phyloP scores from a whole-genome alignment of 2,888 invertebrate genomes.

The Drosophila anomelani region DNA sequence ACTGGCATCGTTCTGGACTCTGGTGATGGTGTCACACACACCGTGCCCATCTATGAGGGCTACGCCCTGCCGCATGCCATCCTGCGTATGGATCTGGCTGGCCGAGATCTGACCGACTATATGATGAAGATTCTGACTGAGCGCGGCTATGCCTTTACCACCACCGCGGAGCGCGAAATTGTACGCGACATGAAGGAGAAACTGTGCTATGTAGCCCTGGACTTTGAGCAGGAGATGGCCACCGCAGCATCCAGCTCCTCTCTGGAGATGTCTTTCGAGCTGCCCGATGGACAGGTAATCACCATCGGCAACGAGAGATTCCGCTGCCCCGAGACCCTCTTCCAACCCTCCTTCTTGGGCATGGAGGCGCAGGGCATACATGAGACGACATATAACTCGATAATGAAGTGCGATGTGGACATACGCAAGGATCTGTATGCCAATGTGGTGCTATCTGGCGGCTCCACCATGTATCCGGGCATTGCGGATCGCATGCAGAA shows the following conservation, averaged over 20 bases:
- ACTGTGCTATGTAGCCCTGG: slow-evolving; percentile 2
- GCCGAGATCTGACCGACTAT: slow-evolving; percentile 1
- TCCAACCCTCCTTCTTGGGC: slow-evolving; percentile 9
- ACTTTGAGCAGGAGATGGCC: slow-evolving; percentile 14
- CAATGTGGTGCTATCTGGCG: slow-evolving; percentile 3
- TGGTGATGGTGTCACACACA: slow-evolving; percentile 13
- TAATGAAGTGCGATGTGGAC: slow-evolving; percentile 11
- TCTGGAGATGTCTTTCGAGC: slow-evolving; percentile 1
- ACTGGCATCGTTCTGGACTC: slow-evolving; percentile 10
- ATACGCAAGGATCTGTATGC: slow-evolving; percentile 7
- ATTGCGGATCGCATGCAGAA: slow-evolving; percentile 14
- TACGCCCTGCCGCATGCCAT: slow-evolving; percentile 15
- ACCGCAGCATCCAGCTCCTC: slow-evolving; percentile 1
- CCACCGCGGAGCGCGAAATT: slow-evolving; percentile 7
- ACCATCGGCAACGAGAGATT: slow-evolving; percentile 4
- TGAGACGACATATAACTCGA: slow-evolving; percentile 1
- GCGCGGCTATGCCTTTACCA: slow-evolving; percentile 9
- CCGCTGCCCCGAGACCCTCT: slow-evolving; percentile 4
- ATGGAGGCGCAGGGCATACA: slow-evolving; percentile 8
- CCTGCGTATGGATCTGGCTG: slow-evolving; percentile 9
- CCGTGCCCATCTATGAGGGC: slow-evolving; percentile 14
- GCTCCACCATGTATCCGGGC: slow-evolving; percentile 7
- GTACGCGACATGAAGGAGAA: slow-evolving; percentile 9
- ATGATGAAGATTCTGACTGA: slow-evolving; percentile 6
- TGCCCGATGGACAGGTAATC: slow-evolving; percentile 3